Conservation (phyloP, 2,888 invertebrate genomes). For the Prionchulus punctatus region DNA sequence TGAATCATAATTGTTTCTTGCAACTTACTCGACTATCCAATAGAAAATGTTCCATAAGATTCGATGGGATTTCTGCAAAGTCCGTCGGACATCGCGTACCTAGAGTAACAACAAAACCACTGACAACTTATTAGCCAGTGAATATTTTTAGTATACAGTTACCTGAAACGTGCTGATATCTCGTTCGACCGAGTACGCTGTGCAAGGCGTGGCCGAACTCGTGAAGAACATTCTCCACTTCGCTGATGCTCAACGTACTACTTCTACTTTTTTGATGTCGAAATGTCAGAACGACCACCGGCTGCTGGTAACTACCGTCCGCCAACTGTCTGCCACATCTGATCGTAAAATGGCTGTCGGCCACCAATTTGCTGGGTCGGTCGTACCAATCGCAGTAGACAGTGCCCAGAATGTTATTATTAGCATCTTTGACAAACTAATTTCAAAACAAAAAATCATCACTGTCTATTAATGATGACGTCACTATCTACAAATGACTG, state of each 20-base stretch:
- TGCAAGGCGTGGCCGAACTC: constrained; percentile 99
- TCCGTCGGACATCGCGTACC: constrained; percentile 93
- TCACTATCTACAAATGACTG: not conserved
- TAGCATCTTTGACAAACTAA: constrained; percentile 54
- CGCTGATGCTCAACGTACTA: constrained; percentile 42
- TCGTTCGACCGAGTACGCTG: constrained; percentile 86
- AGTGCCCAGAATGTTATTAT: constrained; percentile 55
- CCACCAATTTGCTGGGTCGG: constrained; percentile 72
- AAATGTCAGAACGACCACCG: constrained; percentile 25
- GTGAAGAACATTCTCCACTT: constrained; percentile 86
- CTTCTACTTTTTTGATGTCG: not conserved
- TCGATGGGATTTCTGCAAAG: constrained; percentile 93
- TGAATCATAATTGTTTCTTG: no score
- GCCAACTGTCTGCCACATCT: constrained; percentile 65
- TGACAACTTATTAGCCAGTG: not conserved
- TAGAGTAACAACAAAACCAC: constrained; percentile 15
- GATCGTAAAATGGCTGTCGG: constrained; percentile 96
- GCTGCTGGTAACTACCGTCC: constrained; percentile 28
- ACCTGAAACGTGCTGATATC: constrained; percentile 80
- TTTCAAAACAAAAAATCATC: constrained; percentile 10
- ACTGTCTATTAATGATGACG: constrained; percentile 1
- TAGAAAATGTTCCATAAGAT: constrained; percentile 94
- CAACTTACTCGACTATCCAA: constrained; percentile 55
- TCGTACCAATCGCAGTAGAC: constrained; percentile 96
- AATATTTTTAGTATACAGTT: not conserved